Evolutionary conservation across 2,797 vertebrate species (phyloP).

Genomic region (Brachymystax lenok): DNA sequence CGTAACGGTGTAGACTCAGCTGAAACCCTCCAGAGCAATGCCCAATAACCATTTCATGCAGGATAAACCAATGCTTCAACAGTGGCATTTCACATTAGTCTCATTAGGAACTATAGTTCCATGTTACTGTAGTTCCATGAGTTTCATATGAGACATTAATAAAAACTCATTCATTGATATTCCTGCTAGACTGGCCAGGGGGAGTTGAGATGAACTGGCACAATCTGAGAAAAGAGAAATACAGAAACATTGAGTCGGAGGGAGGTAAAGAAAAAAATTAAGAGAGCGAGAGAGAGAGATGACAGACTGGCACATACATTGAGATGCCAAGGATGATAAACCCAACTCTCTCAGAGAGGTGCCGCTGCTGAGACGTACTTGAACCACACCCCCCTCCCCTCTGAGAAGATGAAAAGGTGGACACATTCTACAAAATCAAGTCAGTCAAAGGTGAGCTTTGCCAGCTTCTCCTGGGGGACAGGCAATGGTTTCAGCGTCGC

Average conservation of each 20-base stretch:
- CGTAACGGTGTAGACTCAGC: conserved; percentile 15
- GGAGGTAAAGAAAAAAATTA: conserved; percentile 4
- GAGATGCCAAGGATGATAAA: conserved; percentile 62
- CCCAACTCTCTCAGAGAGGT: conserved; percentile 51
- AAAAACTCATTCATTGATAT: conserved; percentile 64
- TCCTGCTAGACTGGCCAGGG: conserved; percentile 47
- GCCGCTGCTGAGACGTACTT: conserved; percentile 19
- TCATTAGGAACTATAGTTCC: conserved; percentile 50
- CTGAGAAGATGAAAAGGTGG: conserved; percentile 53
- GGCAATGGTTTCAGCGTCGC: conserved; percentile 43
- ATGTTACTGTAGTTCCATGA: conserved; percentile 33
- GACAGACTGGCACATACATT: conserved; percentile 46
- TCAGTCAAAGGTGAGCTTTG: conserved; percentile 43
- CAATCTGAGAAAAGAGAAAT: conserved; percentile 26
- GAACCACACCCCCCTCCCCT: conserved; percentile 34
- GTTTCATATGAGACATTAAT: conserved; percentile 45
- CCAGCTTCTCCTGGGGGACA: conserved; percentile 31
- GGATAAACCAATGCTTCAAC: conserved; percentile 5
- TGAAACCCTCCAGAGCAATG: too few species aligned
- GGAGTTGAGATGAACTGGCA: conserved; percentile 45
- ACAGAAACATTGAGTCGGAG: conserved; percentile 35
- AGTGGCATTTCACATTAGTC: conserved; percentile 42
- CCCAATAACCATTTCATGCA: too few species aligned
- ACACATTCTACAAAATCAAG: too few species aligned
- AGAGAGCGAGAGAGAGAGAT: conserved; percentile 42